Evolutionary conservation across 2,888 invertebrate genomes (phyloP), one percentile per base, ranked within the genome.

Genomic region (Trissolcus japonicus): DNA sequence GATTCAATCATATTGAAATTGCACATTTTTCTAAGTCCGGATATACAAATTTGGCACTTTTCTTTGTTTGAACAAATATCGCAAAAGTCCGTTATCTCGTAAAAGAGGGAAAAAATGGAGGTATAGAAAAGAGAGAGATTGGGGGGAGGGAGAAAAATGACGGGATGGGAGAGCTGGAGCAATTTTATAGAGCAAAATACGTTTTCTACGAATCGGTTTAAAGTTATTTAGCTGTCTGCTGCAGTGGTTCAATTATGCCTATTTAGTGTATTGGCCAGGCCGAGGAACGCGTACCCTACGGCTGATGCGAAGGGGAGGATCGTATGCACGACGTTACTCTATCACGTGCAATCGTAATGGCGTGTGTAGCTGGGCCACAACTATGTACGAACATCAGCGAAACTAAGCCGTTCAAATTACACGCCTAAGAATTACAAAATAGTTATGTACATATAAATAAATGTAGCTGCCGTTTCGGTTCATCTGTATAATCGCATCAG

Each of bases 191-290:
- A 81, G 80, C 78, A 77, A 71, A 82, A 82, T 82, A 79, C 73
- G 81, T 81, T 80, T 86, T 87, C 86, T 81, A 80, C 81, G 87
- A 87, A 87, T 83, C 82, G 80, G 82, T 84, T 84, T 83, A 80
- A 78, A 82, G 76, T 79, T 75, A 77, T 81, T 83, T 82, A 82
- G 72, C 77, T 79, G 81, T 81, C 80, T 79, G 81, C 81, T 76
- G 65, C 71, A 76, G 77, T 74, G 76, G 73, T 83, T 84, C 82
- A 83, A 84, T 85, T 86, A 83, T 81, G 77, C 35, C 62, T 71
- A 53, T 61, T 78, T 56, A 69, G 56, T 63, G 67, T 76, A 75
- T 72, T 65, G 71, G 57, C 53, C 53, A 55, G 61, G 59, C 54
- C 66, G 48, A 66, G 53, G 25, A 79, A 79, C 78, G 53, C 61